Percentiles rank a stretch among this genome's conserved stretches.
Evolutionary conservation across 1,140 invertebrate species (phyloP).

Genomic region (Hyles euphorbiae): DNA sequence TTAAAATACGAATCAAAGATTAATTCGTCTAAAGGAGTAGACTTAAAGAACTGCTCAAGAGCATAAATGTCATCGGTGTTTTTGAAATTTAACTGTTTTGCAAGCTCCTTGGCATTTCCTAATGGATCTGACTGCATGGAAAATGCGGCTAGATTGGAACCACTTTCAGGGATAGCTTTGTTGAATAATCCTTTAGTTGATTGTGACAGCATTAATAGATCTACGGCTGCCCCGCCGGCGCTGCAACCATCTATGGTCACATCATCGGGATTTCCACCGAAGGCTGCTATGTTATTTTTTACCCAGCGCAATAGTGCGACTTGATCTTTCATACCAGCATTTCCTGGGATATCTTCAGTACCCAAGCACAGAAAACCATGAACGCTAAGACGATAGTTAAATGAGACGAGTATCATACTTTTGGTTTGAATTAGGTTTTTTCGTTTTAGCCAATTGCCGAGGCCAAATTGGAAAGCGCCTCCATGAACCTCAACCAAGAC

Average conservation of each 20-base stretch:
- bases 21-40: constrained; percentile 1
- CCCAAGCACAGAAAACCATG: constrained; percentile 37
- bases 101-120: constrained; percentile 19
- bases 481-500: constrained; percentile 46
- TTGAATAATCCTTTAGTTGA: constrained; percentile 26
- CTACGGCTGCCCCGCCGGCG: constrained; percentile 24
- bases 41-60: constrained; percentile 25
- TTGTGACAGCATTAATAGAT: constrained; percentile 28
- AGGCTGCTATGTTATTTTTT: constrained; percentile 26
- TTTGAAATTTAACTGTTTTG: constrained; percentile 9
- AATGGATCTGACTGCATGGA: constrained; percentile 25
- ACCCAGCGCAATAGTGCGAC: constrained; percentile 32
- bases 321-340: constrained; percentile 42
- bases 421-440: constrained; percentile 21
- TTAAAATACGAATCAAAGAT: background rate
- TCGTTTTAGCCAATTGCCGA: constrained; percentile 11
- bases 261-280: constrained; percentile 36
- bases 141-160: constrained; percentile 15
- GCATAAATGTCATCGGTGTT: constrained; percentile 18
- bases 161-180: constrained; percentile 35
- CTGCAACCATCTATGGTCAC: constrained; percentile 29
- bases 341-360: constrained; percentile 31
- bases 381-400: constrained; percentile 34
- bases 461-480: constrained; percentile 30
- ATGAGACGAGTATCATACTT: constrained; percentile 25